Evolutionary conservation across 1,140 invertebrate species (phyloP), one percentile per base, ranked within the genome.

Genomic region (Gonioctena quinquepunctata): DNA sequence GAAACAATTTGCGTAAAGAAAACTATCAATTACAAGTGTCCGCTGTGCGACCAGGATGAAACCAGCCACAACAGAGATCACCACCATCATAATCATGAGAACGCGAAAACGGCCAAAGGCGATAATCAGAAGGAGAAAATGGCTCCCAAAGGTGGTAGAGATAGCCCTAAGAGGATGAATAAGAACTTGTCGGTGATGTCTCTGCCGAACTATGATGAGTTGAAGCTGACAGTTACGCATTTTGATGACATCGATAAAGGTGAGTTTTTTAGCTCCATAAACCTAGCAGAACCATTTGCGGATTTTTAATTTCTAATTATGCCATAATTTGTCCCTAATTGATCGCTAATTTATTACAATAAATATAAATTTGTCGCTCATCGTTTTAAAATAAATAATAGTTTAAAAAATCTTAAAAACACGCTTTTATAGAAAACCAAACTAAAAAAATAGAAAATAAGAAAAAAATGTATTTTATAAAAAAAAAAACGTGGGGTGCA

Each of bases 181-280:
- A 81, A 81, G 42, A 82, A 80, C 60, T 69, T 80, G 13, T 83
- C 81, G 2, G 85, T 85, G 11, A 81, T 84, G 69, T 87, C 86
- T 25, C 77, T 88, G 63, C 86, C 86, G 22, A 87, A 86, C 80
- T 86, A 87, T 76, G 82, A 80, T 74, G 85, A 87, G 70, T 79
- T 85, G 19, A 80, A 80, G 64, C 68, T 83, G 7, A 79, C 76
- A 13, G 62, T 82, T 1, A 76, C 80, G 0, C 73, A 73, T 25
- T 75, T 75, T 11, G 71, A 75, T 3, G 73, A 76, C 27, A 74
- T 66, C 26, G 72, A 75, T 63, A 67, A 73, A 48, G 60, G 60
- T 48, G 19, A 60, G 23, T 42, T 7, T 42, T 7, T 42, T 42
- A n/a, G n/a, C n/a, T n/a, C n/a, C n/a, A n/a, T n/a, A n/a, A n/a